These are phyloP conservation scores for Lasiurus cinereus DNA, from an alignment of 2,113 vertebrate species.

Conservation along the genomic window DNA sequence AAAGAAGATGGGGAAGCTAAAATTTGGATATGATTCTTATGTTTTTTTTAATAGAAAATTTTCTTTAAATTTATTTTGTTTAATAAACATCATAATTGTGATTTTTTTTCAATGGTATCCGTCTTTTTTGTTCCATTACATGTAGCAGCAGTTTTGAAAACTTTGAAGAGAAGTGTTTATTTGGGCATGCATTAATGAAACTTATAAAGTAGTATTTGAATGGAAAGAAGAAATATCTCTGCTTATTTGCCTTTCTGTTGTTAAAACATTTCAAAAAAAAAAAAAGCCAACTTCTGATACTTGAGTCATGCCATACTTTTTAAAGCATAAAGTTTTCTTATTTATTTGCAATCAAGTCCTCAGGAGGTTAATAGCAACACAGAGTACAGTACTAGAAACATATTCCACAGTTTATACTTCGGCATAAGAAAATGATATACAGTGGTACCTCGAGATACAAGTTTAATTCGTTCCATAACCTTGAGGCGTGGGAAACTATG, in stretches of 20 bases:
- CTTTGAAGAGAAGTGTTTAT: constrained; percentile 49
- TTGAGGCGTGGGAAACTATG: no score
- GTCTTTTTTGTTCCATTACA: constrained; percentile 23
- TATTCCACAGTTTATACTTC: not conserved
- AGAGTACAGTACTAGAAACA: not conserved
- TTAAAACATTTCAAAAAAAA: constrained; percentile 53
- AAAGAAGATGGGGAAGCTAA: constrained; percentile 73
- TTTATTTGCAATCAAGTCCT: not conserved
- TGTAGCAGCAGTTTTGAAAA: constrained; percentile 47
- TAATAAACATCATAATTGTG: constrained; percentile 87
- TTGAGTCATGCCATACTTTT: not conserved
- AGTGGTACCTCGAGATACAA: no score
- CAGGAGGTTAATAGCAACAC: not conserved
- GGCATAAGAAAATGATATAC: constrained; percentile 13
- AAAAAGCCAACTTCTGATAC: constrained; percentile 24
- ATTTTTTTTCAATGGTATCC: constrained; percentile 53
- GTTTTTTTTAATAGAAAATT: constrained; percentile 80
- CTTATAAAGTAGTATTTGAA: constrained; percentile 32
- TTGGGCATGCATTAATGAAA: constrained; percentile 11
- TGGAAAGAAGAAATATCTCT: constrained; percentile 42
- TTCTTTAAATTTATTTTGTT: constrained; percentile 86
- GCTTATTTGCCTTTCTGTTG: constrained; percentile 31
- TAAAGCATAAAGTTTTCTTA: not conserved
- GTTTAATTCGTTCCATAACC: no score
- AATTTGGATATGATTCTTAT: constrained; percentile 62